Percentiles rank a stretch among this genome's conserved stretches.
phyloP scores from a whole-genome alignment of 2,113 vertebrate species.

The Gopherus evgoodei region DNA sequence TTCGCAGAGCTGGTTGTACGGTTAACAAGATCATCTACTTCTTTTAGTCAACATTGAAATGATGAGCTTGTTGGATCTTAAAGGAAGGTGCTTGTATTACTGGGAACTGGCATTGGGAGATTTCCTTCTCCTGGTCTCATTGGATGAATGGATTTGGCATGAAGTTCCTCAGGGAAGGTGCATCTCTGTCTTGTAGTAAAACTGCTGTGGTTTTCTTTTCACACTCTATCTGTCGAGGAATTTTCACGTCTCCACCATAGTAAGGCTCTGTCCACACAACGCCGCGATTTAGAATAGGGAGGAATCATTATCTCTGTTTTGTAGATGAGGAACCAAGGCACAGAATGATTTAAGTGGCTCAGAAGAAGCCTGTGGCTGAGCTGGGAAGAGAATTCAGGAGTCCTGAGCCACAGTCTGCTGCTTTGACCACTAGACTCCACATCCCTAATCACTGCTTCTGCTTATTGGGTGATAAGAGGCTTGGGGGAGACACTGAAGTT shows the following conservation, averaged over 20 bases:
- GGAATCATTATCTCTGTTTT: neutral
- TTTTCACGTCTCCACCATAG: neutral
- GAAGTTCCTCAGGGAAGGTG: neutral
- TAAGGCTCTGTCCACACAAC: neutral
- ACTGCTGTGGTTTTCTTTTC: neutral
- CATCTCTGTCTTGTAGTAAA: neutral
- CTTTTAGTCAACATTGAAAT: neutral
- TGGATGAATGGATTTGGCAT: neutral
- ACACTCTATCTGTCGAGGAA: fast-evolving
- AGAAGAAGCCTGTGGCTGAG: neutral
- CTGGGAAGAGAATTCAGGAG: neutral
- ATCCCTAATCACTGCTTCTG: neutral
- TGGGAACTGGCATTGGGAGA: neutral
- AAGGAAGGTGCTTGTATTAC: neutral
- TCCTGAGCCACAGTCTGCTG: neutral
- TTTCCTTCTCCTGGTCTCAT: neutral
- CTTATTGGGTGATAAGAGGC: neutral
- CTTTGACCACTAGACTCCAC: neutral
- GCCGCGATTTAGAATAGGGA: neutral
- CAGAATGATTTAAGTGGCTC: neutral
- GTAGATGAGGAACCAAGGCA: neutral
- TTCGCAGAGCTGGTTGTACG: neutral
- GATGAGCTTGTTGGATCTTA: too few relatives aligned
- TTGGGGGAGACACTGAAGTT: neutral
- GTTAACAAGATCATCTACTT: neutral